Evolutionary conservation across 2,888 invertebrate genomes (phyloP).

Genomic region (Caenorhabditis sp.): DNA sequence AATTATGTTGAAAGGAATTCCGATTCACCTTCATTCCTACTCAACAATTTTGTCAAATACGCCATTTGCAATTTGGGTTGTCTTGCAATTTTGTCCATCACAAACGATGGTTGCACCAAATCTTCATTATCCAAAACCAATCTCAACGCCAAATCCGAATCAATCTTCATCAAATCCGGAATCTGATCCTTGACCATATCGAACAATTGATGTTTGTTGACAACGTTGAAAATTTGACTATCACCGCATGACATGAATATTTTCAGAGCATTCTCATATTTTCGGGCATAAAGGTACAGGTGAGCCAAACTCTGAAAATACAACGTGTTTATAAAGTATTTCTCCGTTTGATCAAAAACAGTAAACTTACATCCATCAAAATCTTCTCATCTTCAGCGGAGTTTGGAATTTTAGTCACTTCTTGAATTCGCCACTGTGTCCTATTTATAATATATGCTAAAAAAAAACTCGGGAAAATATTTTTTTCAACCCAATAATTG

Average conservation of each 20-base stretch:
- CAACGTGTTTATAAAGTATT: background rate
- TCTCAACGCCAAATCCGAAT: slow-evolving; percentile 65
- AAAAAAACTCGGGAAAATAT: slow-evolving; percentile 9
- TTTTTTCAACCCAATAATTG: too few relatives aligned
- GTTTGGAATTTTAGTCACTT: slow-evolving; percentile 11
- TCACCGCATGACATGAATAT: slow-evolving; percentile 61
- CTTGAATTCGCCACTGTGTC: slow-evolving; percentile 37
- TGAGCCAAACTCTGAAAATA: slow-evolving; percentile 57
- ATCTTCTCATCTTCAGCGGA: slow-evolving; percentile 17
- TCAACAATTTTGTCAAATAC: slow-evolving; percentile 49
- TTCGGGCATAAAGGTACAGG: slow-evolving; percentile 65
- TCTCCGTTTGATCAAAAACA: background rate
- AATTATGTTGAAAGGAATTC: too few relatives aligned
- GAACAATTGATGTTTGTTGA: slow-evolving; percentile 68
- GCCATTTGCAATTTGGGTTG: slow-evolving; percentile 62
- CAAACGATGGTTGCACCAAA: slow-evolving; percentile 57
- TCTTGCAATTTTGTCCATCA: slow-evolving; percentile 64
- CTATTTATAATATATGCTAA: slow-evolving; percentile 49
- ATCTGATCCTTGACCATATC: slow-evolving; percentile 61
- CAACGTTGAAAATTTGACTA: slow-evolving; percentile 65
- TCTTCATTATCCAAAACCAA: slow-evolving; percentile 68
- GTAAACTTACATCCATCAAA: slow-evolving; percentile 24
- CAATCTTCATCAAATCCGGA: slow-evolving; percentile 69
- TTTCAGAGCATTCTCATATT: slow-evolving; percentile 62
- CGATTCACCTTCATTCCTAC: slow-evolving; percentile 57